Base-by-base conservation (phyloP, 2,797 vertebrate species). In the Gambusia yucatana region DNA sequence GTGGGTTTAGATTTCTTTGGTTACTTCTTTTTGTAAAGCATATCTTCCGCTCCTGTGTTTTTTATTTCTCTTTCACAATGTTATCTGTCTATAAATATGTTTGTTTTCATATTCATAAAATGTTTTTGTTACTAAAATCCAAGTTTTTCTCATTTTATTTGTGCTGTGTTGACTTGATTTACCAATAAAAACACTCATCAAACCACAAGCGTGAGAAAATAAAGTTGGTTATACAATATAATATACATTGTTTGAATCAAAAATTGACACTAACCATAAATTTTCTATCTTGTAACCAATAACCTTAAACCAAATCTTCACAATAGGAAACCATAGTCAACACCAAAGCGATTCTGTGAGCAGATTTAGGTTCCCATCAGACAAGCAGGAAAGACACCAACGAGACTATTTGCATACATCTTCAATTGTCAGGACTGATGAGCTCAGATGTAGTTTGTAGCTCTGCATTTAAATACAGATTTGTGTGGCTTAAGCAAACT, bases 61-160 rank as follows among this genome's bases (percentile, higher is more conserved):
- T 76, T 71, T 79, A 75, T 79, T 80, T 82, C 13, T 85, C 67
- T 86, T 86, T 87, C 80, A 70, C 82, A 8, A 78, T 87, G 75
- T 86, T 71, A 76, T 86, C 83, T 83, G 85, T 88, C 22, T 93
- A 93, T 93, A 94, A 93, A 93, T 94, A 91, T 1, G 71, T 75
- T 75, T 89, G 81, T 61, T 86, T 81, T 84, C 75, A 78, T 67
- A 86, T 80, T 85, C 80, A 93, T 92, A 93, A 92, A 94, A 83
- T 91, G 89, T 92, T 84, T 90, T 80, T 89, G 75, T 90, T 89
- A 82, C 83, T 87, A 87, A 84, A 83, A 84, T 73, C 20, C 74
- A 76, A 71, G 33, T 78, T 77, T 70, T 83, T 59, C 82, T 79
- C 41, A 86, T 14, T 39, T 57, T 67, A 65, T 16, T 75, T 76